Percentiles rank a stretch among this genome's conserved stretches.
phyloP scores from a whole-genome alignment of 2,113 vertebrate genomes.

The Hylia prasina region DNA sequence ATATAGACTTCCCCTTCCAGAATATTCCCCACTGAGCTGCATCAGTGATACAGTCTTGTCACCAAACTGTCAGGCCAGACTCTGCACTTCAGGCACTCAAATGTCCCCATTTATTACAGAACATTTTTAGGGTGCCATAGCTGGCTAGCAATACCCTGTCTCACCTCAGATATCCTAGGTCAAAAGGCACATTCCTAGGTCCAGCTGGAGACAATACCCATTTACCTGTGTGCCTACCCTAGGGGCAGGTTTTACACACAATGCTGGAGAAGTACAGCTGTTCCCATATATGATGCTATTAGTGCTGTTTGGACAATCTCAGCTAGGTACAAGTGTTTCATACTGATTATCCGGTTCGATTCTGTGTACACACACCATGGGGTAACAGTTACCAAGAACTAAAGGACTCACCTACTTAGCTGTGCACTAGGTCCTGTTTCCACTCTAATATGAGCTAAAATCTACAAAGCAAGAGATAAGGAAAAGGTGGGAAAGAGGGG shows the following conservation, averaged over 20 bases:
- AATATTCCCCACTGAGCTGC: neutral
- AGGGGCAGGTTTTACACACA: neutral
- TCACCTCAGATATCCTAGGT: neutral
- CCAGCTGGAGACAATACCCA: neutral
- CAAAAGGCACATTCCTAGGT: neutral
- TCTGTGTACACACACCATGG: neutral
- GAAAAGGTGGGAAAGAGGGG: neutral
- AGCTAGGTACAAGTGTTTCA: neutral
- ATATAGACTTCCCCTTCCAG: neutral
- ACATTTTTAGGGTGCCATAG: neutral
- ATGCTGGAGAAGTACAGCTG: neutral
- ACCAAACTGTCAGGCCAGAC: neutral
- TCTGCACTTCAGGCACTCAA: neutral
- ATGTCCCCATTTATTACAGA: neutral
- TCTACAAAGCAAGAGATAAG: neutral
- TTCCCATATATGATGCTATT: neutral
- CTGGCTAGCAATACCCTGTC: neutral
- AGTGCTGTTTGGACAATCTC: neutral
- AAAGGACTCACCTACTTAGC: neutral
- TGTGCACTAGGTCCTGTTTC: neutral
- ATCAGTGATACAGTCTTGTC: neutral
- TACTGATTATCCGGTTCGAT: neutral
- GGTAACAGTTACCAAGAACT: neutral
- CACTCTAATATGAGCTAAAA: neutral
- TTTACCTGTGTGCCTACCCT: neutral